These are phyloP conservation scores for Cydia splendana DNA, from an alignment of 1,140 invertebrate genomes.

Conservation along the genomic window DNA sequence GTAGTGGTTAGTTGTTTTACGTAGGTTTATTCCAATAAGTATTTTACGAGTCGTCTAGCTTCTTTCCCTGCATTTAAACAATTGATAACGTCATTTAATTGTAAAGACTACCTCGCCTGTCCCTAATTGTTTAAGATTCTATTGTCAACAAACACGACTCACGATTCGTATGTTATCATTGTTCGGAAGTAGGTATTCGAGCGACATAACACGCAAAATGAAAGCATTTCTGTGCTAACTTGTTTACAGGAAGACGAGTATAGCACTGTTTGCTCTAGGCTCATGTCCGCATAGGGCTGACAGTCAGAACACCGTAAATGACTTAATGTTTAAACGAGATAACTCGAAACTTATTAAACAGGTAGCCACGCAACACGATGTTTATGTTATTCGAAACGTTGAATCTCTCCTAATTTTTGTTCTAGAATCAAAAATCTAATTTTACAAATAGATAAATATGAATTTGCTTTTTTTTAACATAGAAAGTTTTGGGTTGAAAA, in stretches of 20 bases:
- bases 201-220: conserved; percentile 19
- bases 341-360: neutral
- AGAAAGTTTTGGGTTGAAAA: no score
- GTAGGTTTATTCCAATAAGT: no score
- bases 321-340: conserved; percentile 26
- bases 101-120: neutral
- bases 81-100: conserved; percentile 6
- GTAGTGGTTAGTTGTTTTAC: no score
- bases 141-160: conserved; percentile 22
- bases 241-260: conserved; percentile 27
- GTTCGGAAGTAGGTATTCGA: conserved; percentile 5
- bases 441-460: no score
- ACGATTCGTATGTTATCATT: conserved; percentile 19
- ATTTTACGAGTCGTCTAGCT: no score
- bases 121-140: conserved; percentile 21
- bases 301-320: conserved; percentile 9
- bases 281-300: conserved; percentile 28
- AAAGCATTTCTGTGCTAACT: conserved; percentile 27
- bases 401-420: neutral
- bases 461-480: no score
- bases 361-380: neutral
- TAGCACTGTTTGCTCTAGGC: conserved; percentile 17
- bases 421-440: no score
- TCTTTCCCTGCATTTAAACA: no score
- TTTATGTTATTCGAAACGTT: neutral